phyloP scores from a whole-genome alignment of 2,113 vertebrate species.

The Otis tarda region DNA sequence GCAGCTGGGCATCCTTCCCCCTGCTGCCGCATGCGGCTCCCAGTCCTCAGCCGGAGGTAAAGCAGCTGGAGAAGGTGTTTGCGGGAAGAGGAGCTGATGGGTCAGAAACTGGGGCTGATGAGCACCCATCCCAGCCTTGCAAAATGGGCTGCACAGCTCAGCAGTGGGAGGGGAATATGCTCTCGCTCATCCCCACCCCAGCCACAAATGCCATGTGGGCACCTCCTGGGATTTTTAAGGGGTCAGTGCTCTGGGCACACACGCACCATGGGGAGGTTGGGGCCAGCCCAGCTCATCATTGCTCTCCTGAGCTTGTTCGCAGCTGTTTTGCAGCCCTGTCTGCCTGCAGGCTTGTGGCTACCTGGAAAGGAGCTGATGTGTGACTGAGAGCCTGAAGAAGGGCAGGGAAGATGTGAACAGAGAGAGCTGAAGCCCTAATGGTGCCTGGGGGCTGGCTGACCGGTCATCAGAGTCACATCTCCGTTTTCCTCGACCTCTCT shows the following conservation, averaged over 20 bases:
- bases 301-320: not conserved
- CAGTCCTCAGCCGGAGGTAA: not conserved
- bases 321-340: not conserved
- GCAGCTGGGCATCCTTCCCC: not conserved
- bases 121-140: not conserved
- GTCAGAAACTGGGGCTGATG: not conserved
- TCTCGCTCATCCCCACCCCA: rapidly evolving
- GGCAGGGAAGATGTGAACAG: not conserved
- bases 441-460: not conserved
- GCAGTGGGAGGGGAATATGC: not conserved
- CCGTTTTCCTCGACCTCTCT: not conserved
- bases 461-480: not conserved
- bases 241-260: rapidly evolving
- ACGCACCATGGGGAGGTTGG: rapidly evolving
- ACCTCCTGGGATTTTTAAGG: not conserved
- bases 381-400: not conserved
- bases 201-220: rapidly evolving
- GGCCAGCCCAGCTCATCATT: rapidly evolving
- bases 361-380: not conserved
- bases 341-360: not conserved
- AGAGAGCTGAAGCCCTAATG: not conserved
- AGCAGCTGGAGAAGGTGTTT: not conserved
- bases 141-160: rapidly evolving
- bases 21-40: not conserved
- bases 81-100: not conserved